phyloP scores from a whole-genome alignment of 1,140 invertebrate genomes.

The Drosophila sucinea region DNA sequence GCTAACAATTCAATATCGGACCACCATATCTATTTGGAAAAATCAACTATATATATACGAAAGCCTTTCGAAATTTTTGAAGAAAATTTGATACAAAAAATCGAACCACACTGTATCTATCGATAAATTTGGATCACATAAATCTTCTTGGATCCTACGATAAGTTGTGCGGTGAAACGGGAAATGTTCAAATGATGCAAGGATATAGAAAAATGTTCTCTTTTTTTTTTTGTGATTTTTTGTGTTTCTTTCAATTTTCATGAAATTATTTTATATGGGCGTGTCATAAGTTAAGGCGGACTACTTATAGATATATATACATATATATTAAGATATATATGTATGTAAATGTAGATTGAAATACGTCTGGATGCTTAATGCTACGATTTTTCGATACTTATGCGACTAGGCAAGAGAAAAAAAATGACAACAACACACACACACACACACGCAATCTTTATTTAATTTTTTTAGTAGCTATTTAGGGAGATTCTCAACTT shows the following conservation, averaged over 20 bases:
- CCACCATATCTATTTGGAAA: neutral
- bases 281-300: constrained; percentile 73
- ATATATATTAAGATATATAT: constrained; percentile 34
- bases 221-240: neutral
- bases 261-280: constrained; percentile 47
- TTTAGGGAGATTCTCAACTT: constrained; percentile 35
- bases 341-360: constrained; percentile 20
- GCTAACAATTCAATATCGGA: neutral
- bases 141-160: too few relatives aligned
- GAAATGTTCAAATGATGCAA: neutral
- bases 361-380: constrained; percentile 18
- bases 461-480: neutral
- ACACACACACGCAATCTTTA: neutral
- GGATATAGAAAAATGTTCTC: neutral
- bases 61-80: too few relatives aligned
- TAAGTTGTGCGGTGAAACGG: too few relatives aligned
- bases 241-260: constrained; percentile 2
- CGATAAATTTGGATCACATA: too few relatives aligned
- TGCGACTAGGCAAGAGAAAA: constrained; percentile 12
- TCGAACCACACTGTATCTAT: too few relatives aligned
- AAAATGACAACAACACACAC: constrained; percentile 28
- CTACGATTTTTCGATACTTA: constrained; percentile 21
- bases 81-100: too few relatives aligned
- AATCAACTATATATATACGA: too few relatives aligned
- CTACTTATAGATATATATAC: constrained; percentile 58